Conservation (phyloP, 2,113 vertebrate genomes). For the Puffinus mauretanicus region DNA sequence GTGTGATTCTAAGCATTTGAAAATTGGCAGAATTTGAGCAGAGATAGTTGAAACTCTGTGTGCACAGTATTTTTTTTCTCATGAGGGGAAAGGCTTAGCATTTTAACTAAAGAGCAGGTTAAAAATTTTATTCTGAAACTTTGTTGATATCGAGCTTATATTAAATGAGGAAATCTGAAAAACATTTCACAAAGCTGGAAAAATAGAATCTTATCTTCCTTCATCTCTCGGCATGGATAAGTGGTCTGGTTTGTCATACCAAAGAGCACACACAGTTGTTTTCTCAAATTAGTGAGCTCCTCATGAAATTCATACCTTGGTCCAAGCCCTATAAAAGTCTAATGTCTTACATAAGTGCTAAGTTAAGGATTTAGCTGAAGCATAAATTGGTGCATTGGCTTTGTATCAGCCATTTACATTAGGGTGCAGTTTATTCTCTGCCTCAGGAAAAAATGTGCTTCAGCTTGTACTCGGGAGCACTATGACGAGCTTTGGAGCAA, state of each 20-base stretch:
- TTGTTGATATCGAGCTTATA: background rate
- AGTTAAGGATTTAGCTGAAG: slow-evolving; percentile 44
- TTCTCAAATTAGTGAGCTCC: slow-evolving; percentile 46
- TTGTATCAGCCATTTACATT: slow-evolving; percentile 52
- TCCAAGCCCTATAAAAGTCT: slow-evolving; percentile 40
- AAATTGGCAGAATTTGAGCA: background rate
- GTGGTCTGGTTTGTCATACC: background rate
- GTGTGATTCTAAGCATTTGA: background rate
- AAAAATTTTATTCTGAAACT: background rate
- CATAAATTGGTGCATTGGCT: slow-evolving; percentile 38
- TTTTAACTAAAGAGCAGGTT: background rate
- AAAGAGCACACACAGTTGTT: slow-evolving; percentile 11
- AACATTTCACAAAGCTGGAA: slow-evolving; percentile 11
- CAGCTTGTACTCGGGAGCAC: background rate
- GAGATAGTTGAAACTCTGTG: background rate
- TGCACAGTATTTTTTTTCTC: background rate
- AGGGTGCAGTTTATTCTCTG: slow-evolving; percentile 35
- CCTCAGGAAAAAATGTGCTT: slow-evolving; percentile 35
- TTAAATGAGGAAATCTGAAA: slow-evolving; percentile 4
- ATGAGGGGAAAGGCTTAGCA: background rate
- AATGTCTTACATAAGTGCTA: slow-evolving; percentile 56
- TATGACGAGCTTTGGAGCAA: background rate
- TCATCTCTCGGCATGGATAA: background rate
- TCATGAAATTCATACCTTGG: slow-evolving; percentile 27
- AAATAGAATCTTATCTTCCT: background rate